Conservation (phyloP, 2,888 invertebrate species). For the Tiphia femorata region DNA sequence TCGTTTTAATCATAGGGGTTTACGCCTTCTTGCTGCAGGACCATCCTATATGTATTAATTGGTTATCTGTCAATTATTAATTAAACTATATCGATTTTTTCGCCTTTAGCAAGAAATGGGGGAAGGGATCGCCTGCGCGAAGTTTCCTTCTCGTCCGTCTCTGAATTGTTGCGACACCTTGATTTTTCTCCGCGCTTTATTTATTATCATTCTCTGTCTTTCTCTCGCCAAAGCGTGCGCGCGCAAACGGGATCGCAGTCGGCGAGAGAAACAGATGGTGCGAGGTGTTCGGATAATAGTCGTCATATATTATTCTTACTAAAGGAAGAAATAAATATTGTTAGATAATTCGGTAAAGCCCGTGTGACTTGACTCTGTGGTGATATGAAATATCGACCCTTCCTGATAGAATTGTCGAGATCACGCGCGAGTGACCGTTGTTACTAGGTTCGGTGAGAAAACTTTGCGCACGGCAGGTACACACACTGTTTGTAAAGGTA, state of each 20-base stretch:
- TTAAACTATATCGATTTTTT: slow-evolving; percentile 58
- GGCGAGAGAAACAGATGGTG: neutral
- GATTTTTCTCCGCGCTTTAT: neutral
- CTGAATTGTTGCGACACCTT: neutral
- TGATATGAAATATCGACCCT: no score
- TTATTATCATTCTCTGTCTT: no score
- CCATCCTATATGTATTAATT: slow-evolving; percentile 62
- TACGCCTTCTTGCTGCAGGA: slow-evolving; percentile 61
- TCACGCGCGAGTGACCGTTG: no score
- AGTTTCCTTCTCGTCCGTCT: slow-evolving; percentile 17
- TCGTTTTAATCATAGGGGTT: slow-evolving; percentile 59
- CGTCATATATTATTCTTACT: no score
- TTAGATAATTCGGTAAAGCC: no score
- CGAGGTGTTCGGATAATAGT: no score
- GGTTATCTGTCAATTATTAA: slow-evolving; percentile 67
- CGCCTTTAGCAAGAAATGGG: slow-evolving; percentile 43
- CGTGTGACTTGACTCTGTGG: no score
- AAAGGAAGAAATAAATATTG: no score
- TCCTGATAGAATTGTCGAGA: no score
- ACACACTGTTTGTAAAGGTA: slow-evolving; percentile 33
- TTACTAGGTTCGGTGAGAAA: slow-evolving; percentile 8
- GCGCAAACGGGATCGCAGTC: neutral
- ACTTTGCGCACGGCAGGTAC: slow-evolving; percentile 15
- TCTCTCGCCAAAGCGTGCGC: no score
- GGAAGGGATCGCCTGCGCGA: slow-evolving; percentile 22